These are phyloP conservation scores for Octomys mimax DNA, from an alignment of 2,797 vertebrate genomes.

Conservation along the genomic window DNA sequence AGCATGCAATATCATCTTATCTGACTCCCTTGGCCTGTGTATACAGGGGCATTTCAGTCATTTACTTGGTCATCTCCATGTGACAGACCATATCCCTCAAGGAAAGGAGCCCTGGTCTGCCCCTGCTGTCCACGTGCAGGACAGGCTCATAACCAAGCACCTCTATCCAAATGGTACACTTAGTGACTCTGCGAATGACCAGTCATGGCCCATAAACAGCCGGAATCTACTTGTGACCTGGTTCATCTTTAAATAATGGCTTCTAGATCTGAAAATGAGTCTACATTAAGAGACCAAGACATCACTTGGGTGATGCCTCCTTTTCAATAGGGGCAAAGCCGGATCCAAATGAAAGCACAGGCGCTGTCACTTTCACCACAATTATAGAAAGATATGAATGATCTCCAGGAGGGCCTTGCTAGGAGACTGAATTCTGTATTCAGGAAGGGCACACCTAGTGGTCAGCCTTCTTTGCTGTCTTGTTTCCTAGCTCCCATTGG, in stretches of 20 bases:
- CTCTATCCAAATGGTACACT: neutral
- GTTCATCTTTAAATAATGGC: neutral
- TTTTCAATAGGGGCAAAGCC: neutral
- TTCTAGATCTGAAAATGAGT: neutral
- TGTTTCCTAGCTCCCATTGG: neutral
- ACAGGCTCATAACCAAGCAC: neutral
- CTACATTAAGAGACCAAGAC: neutral
- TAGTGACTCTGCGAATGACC: neutral
- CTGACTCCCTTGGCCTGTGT: neutral
- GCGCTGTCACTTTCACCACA: neutral
- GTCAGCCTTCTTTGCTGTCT: too few relatives aligned
- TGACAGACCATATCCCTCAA: neutral
- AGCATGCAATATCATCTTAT: neutral
- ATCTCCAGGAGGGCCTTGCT: neutral
- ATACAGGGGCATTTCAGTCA: neutral
- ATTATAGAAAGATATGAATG: neutral
- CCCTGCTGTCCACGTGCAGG: neutral
- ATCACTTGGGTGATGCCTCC: neutral
- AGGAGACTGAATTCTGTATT: neutral
- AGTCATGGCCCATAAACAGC: neutral
- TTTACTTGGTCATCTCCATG: neutral
- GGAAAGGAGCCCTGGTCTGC: neutral
- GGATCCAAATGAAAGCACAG: neutral
- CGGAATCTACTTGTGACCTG: neutral
- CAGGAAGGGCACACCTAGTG: neutral